Evolutionary conservation across 2,797 vertebrate genomes (phyloP).

Genomic region (Gambusia yucatana): DNA sequence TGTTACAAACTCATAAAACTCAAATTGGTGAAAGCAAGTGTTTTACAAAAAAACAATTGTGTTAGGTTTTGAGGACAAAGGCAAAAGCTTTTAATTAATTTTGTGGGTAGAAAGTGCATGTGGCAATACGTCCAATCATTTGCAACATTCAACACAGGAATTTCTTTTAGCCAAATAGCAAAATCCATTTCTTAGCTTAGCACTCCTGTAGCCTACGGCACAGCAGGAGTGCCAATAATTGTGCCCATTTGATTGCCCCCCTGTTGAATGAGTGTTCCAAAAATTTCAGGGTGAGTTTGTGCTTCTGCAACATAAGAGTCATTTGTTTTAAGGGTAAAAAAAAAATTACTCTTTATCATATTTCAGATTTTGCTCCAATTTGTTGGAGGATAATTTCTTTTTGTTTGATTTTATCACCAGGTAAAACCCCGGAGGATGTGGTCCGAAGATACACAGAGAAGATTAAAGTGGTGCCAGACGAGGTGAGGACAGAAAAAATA

Average conservation of each 20-base stretch:
- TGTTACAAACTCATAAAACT: background rate
- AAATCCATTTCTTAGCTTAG: background rate
- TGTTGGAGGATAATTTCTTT: constrained; percentile 14
- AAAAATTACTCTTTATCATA: background rate
- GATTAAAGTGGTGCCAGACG: constrained; percentile 91
- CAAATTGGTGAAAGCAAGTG: background rate
- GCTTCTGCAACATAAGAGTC: background rate
- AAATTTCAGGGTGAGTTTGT: background rate
- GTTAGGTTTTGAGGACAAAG: no score
- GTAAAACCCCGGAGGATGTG: constrained; percentile 94
- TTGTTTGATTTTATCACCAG: constrained; percentile 64
- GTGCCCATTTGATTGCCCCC: background rate
- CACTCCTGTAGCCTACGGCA: background rate
- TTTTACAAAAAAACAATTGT: background rate
- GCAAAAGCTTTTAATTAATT: no score
- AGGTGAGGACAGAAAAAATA: constrained; percentile 79
- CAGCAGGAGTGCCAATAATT: background rate
- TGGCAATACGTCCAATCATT: no score
- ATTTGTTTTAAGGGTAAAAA: background rate
- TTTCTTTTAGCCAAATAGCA: background rate
- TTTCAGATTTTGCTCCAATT: constrained; percentile 11
- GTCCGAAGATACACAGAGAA: constrained; percentile 94
- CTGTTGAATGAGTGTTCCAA: background rate
- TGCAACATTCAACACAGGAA: no score
- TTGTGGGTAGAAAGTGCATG: no score